These are phyloP conservation scores for Steinernema carpocapsae DNA, from an alignment of 2,888 invertebrate species.

Conservation along the genomic window DNA sequence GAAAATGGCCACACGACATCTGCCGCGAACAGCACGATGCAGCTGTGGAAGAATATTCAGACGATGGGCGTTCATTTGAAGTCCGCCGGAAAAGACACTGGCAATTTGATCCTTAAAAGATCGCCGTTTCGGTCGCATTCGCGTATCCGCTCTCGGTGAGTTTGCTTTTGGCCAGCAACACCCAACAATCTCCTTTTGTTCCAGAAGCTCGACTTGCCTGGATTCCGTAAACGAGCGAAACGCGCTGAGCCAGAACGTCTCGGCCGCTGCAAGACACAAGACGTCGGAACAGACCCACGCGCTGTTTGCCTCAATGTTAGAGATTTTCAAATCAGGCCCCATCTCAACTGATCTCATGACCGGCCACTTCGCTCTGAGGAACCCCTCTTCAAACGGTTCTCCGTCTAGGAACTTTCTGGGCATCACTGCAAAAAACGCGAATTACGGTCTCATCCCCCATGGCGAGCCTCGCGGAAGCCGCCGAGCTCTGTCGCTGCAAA, in stretches of 20 bases:
- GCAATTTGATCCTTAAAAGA: conserved; percentile 53
- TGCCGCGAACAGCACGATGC: conserved; percentile 42
- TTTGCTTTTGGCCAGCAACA: not conserved
- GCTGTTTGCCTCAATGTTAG: conserved; percentile 14
- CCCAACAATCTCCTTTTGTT: not conserved
- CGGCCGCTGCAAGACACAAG: not conserved
- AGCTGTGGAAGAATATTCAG: conserved; percentile 63
- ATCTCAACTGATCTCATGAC: not conserved
- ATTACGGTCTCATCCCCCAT: conserved; percentile 10
- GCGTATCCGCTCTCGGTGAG: conserved; percentile 57
- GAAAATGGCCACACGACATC: conserved; percentile 36
- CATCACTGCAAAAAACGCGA: not conserved
- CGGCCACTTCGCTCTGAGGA: not conserved
- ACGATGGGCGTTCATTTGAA: conserved; percentile 61
- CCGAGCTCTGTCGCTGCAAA: conserved; percentile 15
- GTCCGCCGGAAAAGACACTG: conserved; percentile 58
- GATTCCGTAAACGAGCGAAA: conserved; percentile 24
- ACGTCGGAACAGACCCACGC: not conserved
- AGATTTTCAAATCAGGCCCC: conserved; percentile 16
- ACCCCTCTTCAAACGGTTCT: not conserved
- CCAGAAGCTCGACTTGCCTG: conserved; percentile 24
- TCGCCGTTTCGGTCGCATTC: conserved; percentile 61
- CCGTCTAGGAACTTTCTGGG: not conserved
- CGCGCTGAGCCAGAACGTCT: not conserved
- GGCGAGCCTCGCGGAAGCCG: not conserved